Evolutionary conservation across 1,140 invertebrate genomes (phyloP).

Genomic region (Plutomurus gul): DNA sequence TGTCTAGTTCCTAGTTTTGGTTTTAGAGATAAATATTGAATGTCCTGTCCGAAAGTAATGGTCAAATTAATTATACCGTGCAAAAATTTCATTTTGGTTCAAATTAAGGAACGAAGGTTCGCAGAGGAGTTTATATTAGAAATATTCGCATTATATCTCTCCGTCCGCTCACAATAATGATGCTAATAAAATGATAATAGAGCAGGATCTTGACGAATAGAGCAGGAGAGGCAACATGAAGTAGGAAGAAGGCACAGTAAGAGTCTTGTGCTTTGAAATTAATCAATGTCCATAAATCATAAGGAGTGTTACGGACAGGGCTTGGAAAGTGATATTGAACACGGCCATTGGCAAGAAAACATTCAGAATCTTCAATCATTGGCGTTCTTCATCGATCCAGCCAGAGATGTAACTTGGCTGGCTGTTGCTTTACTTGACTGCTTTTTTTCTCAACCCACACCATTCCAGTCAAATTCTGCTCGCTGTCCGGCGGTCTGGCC

Average conservation of each 20-base stretch:
- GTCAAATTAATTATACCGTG: too few relatives aligned
- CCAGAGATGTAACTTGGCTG: background rate
- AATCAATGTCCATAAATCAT: constrained; percentile 53
- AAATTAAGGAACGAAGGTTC: too few relatives aligned
- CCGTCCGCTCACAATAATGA: background rate
- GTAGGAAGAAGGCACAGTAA: background rate
- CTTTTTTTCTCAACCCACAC: constrained; percentile 4
- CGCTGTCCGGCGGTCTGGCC: background rate
- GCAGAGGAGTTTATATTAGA: too few relatives aligned
- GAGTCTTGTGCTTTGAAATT: constrained; percentile 36
- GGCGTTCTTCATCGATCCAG: constrained; percentile 49
- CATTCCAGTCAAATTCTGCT: background rate
- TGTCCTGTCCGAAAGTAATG: too few relatives aligned
- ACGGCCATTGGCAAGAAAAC: constrained; percentile 34
- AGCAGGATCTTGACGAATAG: background rate
- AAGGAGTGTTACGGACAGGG: constrained; percentile 46
- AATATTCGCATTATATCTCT: too few relatives aligned
- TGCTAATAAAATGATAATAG: constrained; percentile 4
- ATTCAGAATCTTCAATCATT: constrained; percentile 53
- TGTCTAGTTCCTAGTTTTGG: too few relatives aligned
- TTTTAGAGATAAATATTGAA: too few relatives aligned
- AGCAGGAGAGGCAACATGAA: background rate
- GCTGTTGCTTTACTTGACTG: constrained; percentile 6
- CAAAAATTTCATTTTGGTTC: too few relatives aligned
- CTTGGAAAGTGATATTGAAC: constrained; percentile 46